A percentile compares a stretch with the other conserved stretches of the same genome.
Conservation (phyloP, 2,113 vertebrate genomes). For the Hyaena hyaena region DNA sequence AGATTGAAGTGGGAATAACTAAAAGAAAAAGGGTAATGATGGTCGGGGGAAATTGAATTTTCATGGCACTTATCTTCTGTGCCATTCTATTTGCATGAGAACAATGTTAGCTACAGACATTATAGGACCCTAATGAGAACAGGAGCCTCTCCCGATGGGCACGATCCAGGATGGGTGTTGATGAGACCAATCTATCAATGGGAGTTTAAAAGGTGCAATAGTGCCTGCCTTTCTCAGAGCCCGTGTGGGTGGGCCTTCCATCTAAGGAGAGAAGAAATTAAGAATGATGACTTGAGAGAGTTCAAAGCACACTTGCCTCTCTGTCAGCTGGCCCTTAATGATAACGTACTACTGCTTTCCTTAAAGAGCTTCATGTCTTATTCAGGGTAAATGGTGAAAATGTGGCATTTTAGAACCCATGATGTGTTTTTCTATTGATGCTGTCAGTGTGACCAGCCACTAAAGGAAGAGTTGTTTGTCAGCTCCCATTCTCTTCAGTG, state of each 20-base stretch:
- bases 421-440: conserved; percentile 85
- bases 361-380: conserved; percentile 87
- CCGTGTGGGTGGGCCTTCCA: conserved; percentile 86
- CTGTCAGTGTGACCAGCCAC: conserved; percentile 82
- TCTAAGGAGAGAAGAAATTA: conserved; percentile 85
- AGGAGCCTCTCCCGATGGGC: conserved; percentile 79
- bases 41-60: conserved; percentile 77
- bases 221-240: conserved; percentile 86
- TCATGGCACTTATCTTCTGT: conserved; percentile 76
- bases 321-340: conserved; percentile 87
- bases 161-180: conserved; percentile 85
- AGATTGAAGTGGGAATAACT: conserved; percentile 77
- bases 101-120: conserved; percentile 81
- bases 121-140: conserved; percentile 83
- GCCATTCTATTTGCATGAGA: conserved; percentile 85
- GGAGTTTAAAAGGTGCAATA: conserved; percentile 91
- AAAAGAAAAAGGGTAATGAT: conserved; percentile 77
- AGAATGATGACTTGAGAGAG: conserved; percentile 88
- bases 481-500: conserved; percentile 83
- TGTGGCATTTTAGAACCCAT: conserved; percentile 86
- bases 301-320: conserved; percentile 79
- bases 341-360: conserved; percentile 85
- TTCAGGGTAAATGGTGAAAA: conserved; percentile 86
- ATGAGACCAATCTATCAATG: conserved; percentile 92
- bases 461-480: conserved; percentile 83